phyloP scores from a whole-genome alignment of 2,888 invertebrate species.

The Bibio marci region DNA sequence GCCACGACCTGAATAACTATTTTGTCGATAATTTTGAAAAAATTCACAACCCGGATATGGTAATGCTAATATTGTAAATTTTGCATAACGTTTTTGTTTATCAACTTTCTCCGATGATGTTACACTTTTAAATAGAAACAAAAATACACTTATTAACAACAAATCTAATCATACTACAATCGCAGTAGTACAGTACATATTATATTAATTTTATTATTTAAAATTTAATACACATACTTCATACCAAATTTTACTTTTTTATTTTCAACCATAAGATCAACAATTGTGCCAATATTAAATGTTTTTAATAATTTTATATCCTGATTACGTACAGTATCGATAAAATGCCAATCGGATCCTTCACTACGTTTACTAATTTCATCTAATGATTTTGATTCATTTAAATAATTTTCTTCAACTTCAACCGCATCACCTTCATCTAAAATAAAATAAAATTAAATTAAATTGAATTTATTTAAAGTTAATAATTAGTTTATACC shows the following conservation, averaged over 20 bases:
- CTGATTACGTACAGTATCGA: conserved; percentile 42
- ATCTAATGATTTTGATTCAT: conserved; percentile 5
- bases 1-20: conserved; percentile 46
- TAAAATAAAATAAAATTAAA: neutral
- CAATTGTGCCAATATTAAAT: conserved; percentile 52
- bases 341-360: conserved; percentile 35
- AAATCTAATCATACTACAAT: neutral
- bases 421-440: neutral
- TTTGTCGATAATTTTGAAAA: conserved; percentile 55
- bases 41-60: conserved; percentile 78
- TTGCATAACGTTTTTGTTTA: conserved; percentile 53
- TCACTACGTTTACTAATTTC: neutral
- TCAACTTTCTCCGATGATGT: conserved; percentile 73
- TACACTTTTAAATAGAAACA: conserved; percentile 37
- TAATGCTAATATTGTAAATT: conserved; percentile 52
- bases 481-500: too few relatives aligned
- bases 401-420: neutral
- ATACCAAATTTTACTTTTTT: conserved; percentile 66
- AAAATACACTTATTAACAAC: too few relatives aligned
- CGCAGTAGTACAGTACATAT: too few relatives aligned
- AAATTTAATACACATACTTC: conserved; percentile 47
- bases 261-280: conserved; percentile 73
- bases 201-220: too few relatives aligned
- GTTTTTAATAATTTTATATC: conserved; percentile 54
- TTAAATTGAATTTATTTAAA: too few relatives aligned